Base-by-base conservation (phyloP, 1,140 invertebrate genomes). In the Conus betulinus region DNA sequence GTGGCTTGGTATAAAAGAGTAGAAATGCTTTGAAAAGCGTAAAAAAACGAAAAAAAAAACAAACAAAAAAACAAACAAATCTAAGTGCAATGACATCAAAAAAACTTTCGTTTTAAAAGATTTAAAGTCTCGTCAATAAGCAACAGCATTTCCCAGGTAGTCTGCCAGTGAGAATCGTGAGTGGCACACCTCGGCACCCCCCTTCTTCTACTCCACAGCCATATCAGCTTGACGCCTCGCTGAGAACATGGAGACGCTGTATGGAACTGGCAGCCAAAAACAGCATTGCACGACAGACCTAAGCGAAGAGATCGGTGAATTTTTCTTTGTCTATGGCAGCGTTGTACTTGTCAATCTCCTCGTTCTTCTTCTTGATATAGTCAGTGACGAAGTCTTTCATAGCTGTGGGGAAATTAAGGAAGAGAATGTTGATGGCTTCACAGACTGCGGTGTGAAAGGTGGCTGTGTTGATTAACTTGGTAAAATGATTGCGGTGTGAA, bases 291-390 rank as follows among this genome's bases (percentile, higher is more conserved):
- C 7, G 23, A 39, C 27, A 8, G 13, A 11, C 78, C 89, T 81
- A 90, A 20, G 90, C 88, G 81, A 93, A 94, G 53, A 94, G 86
- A 85, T 93, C 92, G 3, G 89, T 88, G 87, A 91, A 94, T 23
- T 87, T 90, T 51, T 88, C 89, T 13, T 90, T 79, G 63, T 93
- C 93, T 6, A 92, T 91, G 84, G 91, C 87, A 3, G 84, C 83
- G 87, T 94, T 94, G 89, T 89, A 92, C 51, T 90, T 89, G 55
- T 89, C 84, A 17, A 93, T 91, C 27, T 92, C 92, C 82, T 89
- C 88, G 84, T 94, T 94, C 84, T 89, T 93, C 6, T 89, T 67
- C n/a, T 90, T 87, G 0, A 94, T 52, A 84, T 93, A 93, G 15
- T 87, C 88, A 27, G 84, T 51, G 51, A 94, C 85, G 85, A 93